Conservation (phyloP, 2,113 vertebrate genomes). For the Solenodon paradoxus region DNA sequence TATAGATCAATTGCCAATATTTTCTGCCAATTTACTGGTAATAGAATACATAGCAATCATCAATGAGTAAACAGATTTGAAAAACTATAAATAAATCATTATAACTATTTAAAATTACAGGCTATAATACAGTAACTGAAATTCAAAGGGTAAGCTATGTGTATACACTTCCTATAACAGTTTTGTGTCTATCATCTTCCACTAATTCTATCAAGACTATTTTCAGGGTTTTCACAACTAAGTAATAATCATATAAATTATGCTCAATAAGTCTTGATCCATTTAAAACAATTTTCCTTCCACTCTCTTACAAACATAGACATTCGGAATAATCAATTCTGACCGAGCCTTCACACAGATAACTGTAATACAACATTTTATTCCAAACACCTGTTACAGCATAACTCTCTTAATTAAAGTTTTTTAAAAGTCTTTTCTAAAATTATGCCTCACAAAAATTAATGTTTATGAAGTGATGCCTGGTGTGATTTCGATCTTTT, state of each 20-base stretch:
- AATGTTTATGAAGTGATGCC: neutral
- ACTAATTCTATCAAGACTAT: neutral
- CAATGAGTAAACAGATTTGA: neutral
- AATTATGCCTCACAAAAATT: neutral
- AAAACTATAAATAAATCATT: neutral
- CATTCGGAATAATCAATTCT: constrained; percentile 22
- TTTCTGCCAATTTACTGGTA: neutral
- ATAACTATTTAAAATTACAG: neutral
- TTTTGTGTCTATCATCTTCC: neutral
- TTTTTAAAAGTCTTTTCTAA: constrained; percentile 50
- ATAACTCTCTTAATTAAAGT: constrained; percentile 23
- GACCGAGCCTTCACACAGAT: constrained; percentile 21
- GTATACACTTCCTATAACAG: neutral
- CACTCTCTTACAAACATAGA: neutral
- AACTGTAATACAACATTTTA: neutral
- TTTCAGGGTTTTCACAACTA: constrained; percentile 16
- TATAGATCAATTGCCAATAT: neutral
- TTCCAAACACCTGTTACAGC: constrained; percentile 45
- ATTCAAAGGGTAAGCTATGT: neutral
- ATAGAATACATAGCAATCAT: neutral
- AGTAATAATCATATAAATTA: neutral
- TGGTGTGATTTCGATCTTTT: constrained; percentile 17
- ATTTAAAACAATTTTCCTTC: neutral
- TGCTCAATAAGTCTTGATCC: neutral
- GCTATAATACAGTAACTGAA: neutral